phyloP scores from a whole-genome alignment of 2,797 vertebrate genomes.

The Adelosebastes latens region DNA sequence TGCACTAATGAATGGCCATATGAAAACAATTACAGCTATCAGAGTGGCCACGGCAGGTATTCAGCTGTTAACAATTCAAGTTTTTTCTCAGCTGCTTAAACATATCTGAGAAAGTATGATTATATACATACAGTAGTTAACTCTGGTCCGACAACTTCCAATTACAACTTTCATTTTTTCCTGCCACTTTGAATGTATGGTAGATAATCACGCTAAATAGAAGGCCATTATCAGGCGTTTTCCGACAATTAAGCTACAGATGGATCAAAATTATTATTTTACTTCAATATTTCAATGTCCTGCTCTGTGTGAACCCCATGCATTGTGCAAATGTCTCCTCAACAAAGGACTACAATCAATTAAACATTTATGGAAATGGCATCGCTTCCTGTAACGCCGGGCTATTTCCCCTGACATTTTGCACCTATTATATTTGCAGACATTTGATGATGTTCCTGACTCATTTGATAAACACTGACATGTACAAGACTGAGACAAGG shows the following conservation, averaged over 20 bases:
- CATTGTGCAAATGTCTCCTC: slow-evolving; percentile 81
- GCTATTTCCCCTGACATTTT: slow-evolving; percentile 97
- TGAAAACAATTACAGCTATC: slow-evolving; percentile 66
- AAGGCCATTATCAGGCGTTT: slow-evolving; percentile 68
- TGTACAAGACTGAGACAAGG: slow-evolving; percentile 86
- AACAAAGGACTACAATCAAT: slow-evolving; percentile 96
- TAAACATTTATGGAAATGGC: slow-evolving; percentile 96
- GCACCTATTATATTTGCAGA: slow-evolving; percentile 93
- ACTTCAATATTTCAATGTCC: slow-evolving; percentile 76
- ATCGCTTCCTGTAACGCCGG: slow-evolving; percentile 90
- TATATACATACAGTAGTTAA: slow-evolving; percentile 16
- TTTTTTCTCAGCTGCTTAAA: slow-evolving; percentile 46
- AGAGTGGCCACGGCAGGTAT: slow-evolving; percentile 41
- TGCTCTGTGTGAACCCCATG: slow-evolving; percentile 69
- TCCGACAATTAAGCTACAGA: slow-evolving; percentile 69
- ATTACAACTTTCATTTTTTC: slow-evolving; percentile 37
- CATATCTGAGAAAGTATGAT: slow-evolving; percentile 38
- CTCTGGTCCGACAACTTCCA: slow-evolving; percentile 45
- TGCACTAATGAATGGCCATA: slow-evolving; percentile 64
- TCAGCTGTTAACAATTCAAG: slow-evolving; percentile 54
- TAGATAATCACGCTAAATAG: slow-evolving; percentile 62
- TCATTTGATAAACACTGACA: slow-evolving; percentile 93
- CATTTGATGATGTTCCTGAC: slow-evolving; percentile 84
- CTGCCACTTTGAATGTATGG: slow-evolving; percentile 46
- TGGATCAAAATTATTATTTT: slow-evolving; percentile 73